phyloP scores from a whole-genome alignment of 2,113 vertebrate genomes.

The Elachura formosa region DNA sequence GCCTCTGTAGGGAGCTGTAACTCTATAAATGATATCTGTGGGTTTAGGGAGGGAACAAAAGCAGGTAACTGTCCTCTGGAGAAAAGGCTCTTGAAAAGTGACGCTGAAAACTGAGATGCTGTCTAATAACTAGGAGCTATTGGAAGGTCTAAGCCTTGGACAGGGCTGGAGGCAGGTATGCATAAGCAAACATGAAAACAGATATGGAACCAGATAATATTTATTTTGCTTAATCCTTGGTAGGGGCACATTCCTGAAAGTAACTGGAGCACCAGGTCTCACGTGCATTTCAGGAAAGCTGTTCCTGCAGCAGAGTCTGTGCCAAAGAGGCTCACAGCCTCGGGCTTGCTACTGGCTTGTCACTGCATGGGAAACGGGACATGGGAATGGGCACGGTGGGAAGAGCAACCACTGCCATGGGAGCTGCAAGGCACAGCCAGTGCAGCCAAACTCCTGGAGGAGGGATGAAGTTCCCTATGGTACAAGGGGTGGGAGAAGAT shows the following conservation, averaged over 20 bases:
- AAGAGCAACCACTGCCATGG: fast-evolving
- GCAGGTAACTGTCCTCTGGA: neutral
- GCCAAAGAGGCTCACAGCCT: neutral
- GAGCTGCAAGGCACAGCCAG: neutral
- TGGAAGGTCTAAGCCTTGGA: neutral
- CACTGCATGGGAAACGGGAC: fast-evolving
- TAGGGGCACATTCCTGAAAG: conserved; percentile 41
- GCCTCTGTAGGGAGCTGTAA: neutral
- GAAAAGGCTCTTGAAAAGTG: neutral
- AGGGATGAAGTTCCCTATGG: neutral
- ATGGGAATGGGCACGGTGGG: fast-evolving
- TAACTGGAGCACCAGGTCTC: neutral
- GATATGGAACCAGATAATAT: conserved; percentile 24
- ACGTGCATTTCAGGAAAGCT: neutral
- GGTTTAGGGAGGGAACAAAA: neutral
- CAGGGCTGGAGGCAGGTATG: conserved; percentile 12
- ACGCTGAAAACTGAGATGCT: neutral
- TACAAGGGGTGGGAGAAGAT: neutral
- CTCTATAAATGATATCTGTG: neutral
- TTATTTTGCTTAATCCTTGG: conserved; percentile 24
- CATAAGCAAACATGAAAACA: conserved; percentile 34
- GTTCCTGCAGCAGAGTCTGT: neutral
- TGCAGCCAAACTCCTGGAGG: neutral
- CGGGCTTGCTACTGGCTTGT: fast-evolving
- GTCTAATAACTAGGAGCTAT: neutral